Percentiles rank a stretch among this genome's conserved stretches.
Conservation (phyloP, 2,113 vertebrate species). For the Tapirus terrestris region DNA sequence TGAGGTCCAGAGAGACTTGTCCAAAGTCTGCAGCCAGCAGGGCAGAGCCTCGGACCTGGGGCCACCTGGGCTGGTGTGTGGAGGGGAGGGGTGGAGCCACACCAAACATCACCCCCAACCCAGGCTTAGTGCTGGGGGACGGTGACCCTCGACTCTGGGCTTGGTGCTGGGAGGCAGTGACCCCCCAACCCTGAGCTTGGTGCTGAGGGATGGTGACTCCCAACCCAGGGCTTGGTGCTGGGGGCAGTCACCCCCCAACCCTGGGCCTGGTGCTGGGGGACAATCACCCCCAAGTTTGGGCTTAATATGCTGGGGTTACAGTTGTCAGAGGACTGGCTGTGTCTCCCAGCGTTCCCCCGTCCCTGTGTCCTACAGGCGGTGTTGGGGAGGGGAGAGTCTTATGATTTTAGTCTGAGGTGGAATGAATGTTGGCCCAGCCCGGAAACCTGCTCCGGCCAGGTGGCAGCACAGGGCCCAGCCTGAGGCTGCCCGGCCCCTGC, state of each 20-base stretch:
- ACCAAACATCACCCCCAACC: too few relatives aligned
- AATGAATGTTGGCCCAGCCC: accelerated
- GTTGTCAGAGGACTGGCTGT: not conserved
- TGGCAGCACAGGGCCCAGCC: not conserved
- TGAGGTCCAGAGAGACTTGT: not conserved
- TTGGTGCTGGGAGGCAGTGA: too few relatives aligned
- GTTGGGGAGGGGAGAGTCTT: not conserved
- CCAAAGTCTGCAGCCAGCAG: not conserved
- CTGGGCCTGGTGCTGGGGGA: too few relatives aligned
- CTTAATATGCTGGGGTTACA: not conserved
- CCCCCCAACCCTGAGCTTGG: too few relatives aligned
- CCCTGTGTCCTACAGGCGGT: accelerated
- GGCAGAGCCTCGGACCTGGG: not conserved
- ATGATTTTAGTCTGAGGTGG: too few relatives aligned
- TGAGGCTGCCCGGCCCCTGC: too few relatives aligned
- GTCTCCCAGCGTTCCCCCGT: not conserved
- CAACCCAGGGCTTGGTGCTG: too few relatives aligned
- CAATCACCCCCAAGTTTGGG: too few relatives aligned
- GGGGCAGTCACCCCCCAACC: not conserved
- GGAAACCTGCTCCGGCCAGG: not conserved
- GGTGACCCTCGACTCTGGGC: too few relatives aligned
- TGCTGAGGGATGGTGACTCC: too few relatives aligned
- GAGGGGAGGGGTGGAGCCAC: not conserved
- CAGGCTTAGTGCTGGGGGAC: too few relatives aligned
- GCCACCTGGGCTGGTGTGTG: accelerated